Base-by-base conservation (phyloP, 1,140 invertebrate genomes). In the Leptopilina clavipes region DNA sequence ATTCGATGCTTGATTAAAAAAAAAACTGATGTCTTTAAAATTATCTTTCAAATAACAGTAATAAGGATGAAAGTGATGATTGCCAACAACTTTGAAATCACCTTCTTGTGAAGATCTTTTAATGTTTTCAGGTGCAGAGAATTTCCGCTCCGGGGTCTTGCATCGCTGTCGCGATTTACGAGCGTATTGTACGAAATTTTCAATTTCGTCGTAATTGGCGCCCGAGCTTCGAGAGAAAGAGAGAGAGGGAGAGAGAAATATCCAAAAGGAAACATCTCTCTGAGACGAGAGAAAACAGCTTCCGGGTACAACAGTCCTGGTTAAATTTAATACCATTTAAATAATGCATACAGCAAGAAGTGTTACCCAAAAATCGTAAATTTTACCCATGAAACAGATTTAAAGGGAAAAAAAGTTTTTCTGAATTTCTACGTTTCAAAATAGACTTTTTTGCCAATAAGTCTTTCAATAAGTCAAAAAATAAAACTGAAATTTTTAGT, bases 201-300 rank as follows among this genome's bases (percentile, higher is more conserved):
- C 81, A 83, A 83, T 86, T 86, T 80, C 70, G 25, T 56, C 72
- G 75, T 84, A 86, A 86, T 85, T 86, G 82, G 80, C 77, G 79
- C 70, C 75, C 75, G 78, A 71, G 72, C 59, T 65, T 76, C 54
- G 25, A 19, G 71, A 74, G 70, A 52, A 74, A 71, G 44, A 74
- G 45, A 25, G 48, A 71, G 19, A 73, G 17, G 25, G 56, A 54
- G 70, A 40, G 43, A 37, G 19, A 70, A 37, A 70, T 44, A 52
- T 40, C 54, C 9, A 44, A 65, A 76, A 65, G 54, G 77, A 71
- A 52, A 40, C 37, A 40, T 40, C 37, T 40, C 43, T 75, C 52
- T 8, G 76, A 22, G 75, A 17, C 10, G 31, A 77, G 75, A 79
- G 76, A 76, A 79, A 82, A 80, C 75, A 76, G 78, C 77, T 81